Conservation (phyloP, 2,113 vertebrate genomes). For the Xiphias gladius region DNA sequence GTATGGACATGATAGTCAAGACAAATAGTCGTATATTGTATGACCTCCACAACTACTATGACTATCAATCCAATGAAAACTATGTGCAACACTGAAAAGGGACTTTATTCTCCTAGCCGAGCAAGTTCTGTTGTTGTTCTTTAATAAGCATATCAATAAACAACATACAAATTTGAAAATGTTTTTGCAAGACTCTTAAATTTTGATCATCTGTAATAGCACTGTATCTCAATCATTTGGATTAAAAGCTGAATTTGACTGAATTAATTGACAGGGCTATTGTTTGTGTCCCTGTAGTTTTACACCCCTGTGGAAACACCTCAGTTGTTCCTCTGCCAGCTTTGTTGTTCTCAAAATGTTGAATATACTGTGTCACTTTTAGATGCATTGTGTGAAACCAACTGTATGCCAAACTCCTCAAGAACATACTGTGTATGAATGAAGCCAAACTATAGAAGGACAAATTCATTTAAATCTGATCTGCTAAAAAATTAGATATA, state of each 20-base stretch:
- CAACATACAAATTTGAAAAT: background rate
- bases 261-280: background rate
- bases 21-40: background rate
- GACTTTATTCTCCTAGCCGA: too few relatives aligned
- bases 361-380: background rate
- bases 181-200: background rate
- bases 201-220: background rate
- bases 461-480: constrained; percentile 38
- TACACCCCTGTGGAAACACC: background rate
- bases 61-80: background rate
- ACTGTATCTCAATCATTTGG: background rate
- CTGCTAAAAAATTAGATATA: constrained; percentile 32
- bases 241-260: background rate
- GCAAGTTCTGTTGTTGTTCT: background rate
- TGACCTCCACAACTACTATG: background rate
- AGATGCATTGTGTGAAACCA: background rate
- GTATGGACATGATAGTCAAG: constrained; percentile 53
- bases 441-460: constrained; percentile 27
- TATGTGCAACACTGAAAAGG: background rate
- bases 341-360: background rate
- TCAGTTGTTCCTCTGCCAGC: background rate
- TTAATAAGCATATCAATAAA: background rate
- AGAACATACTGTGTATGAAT: background rate
- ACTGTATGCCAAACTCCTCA: background rate
- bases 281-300: background rate